Evolutionary conservation across 2,797 vertebrate genomes (phyloP).

Genomic region (Xiphophorus birchmanni): DNA sequence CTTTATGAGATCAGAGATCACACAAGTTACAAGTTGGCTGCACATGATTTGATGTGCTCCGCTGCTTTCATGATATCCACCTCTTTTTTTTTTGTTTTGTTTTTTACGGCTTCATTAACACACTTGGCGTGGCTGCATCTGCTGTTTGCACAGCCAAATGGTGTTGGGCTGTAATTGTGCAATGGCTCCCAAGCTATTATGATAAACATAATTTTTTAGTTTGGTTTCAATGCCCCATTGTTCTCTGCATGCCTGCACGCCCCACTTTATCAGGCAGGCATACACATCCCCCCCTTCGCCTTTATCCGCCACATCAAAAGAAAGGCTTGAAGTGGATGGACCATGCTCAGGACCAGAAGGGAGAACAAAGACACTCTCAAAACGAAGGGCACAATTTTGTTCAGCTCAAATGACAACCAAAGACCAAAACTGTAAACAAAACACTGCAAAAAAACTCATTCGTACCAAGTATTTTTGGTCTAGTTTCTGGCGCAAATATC

Average conservation of each 20-base stretch:
- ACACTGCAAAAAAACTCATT: too few species aligned
- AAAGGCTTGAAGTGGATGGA: constrained; percentile 55
- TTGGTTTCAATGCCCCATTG: constrained; percentile 60
- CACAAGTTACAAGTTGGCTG: constrained; percentile 56
- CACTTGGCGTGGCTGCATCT: constrained; percentile 36
- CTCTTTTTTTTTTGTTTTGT: not conserved
- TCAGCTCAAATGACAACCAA: constrained; percentile 48
- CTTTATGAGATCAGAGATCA: constrained; percentile 61
- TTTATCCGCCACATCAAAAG: constrained; percentile 75
- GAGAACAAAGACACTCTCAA: constrained; percentile 62
- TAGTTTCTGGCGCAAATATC: too few species aligned
- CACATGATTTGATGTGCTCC: constrained; percentile 52
- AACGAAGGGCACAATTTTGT: constrained; percentile 44
- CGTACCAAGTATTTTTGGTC: too few species aligned
- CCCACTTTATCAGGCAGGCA: constrained; percentile 60
- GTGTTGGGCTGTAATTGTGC: constrained; percentile 43
- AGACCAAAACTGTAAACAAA: constrained; percentile 35
- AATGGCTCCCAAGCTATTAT: constrained; percentile 54
- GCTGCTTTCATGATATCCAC: constrained; percentile 49
- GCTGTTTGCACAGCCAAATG: constrained; percentile 63
- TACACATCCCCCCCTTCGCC: constrained; percentile 52
- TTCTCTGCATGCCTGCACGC: constrained; percentile 59
- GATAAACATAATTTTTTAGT: constrained; percentile 58
- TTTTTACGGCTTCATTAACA: constrained; percentile 68
- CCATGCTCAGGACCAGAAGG: constrained; percentile 44